These are phyloP conservation scores for Ariopsis seemanni DNA, from an alignment of 2,113 vertebrate species.

Conservation along the genomic window DNA sequence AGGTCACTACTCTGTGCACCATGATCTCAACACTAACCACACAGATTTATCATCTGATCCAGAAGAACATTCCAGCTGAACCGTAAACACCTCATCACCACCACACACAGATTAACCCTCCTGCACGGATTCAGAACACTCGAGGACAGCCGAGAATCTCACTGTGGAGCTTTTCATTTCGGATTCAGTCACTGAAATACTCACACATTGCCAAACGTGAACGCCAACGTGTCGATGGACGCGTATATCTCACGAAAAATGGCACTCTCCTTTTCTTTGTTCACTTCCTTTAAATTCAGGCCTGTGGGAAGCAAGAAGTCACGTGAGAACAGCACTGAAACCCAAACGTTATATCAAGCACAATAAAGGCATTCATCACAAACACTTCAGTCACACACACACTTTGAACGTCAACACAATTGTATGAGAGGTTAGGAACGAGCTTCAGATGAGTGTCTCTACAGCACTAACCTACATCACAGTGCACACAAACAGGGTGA, in stretches of 20 bases:
- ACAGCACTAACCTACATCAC: neutral
- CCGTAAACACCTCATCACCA: too few species aligned
- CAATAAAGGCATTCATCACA: slow-evolving; percentile 17
- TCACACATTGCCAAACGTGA: slow-evolving; percentile 98
- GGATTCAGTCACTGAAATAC: slow-evolving; percentile 62
- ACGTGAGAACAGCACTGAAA: slow-evolving; percentile 47
- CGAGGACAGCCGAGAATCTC: neutral
- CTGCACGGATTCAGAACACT: neutral
- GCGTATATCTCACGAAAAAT: slow-evolving; percentile 87
- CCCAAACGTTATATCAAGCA: neutral
- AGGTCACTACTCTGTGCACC: too few species aligned
- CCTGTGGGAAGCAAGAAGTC: slow-evolving; percentile 71
- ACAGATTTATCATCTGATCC: too few species aligned
- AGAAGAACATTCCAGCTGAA: too few species aligned
- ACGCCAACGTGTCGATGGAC: slow-evolving; percentile 92
- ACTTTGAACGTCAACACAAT: neutral
- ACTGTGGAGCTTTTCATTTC: neutral
- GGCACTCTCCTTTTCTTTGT: slow-evolving; percentile 82
- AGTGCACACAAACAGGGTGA: neutral
- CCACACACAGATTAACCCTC: too few species aligned
- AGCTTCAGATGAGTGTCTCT: neutral
- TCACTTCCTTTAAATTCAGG: slow-evolving; percentile 90
- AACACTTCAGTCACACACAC: neutral
- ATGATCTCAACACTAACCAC: too few species aligned
- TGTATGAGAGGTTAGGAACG: neutral